Conservation (phyloP, 2,888 invertebrate species). For the Scelioninae gen. 1 region DNA sequence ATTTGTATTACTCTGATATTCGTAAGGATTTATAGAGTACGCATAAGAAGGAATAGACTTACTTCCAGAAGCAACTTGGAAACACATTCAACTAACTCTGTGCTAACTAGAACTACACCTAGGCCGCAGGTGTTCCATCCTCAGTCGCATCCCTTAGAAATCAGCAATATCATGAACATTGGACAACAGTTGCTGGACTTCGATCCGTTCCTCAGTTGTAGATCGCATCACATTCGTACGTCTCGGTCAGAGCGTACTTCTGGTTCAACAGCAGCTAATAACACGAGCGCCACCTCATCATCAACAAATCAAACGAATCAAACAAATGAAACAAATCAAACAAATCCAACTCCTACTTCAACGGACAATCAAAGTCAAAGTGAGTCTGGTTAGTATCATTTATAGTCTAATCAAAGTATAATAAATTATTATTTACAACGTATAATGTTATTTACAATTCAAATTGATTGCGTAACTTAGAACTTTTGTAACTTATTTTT, state of each 20-base stretch:
- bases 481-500: too few species aligned
- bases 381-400: slow-evolving; percentile 75
- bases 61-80: slow-evolving; percentile 86
- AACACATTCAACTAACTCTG: slow-evolving; percentile 89
- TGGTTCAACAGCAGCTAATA: slow-evolving; percentile 68
- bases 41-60: neutral
- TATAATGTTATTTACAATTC: too few species aligned
- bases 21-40: neutral
- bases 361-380: slow-evolving; percentile 74
- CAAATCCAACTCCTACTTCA: slow-evolving; percentile 85
- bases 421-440: too few species aligned
- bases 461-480: too few species aligned
- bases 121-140: slow-evolving; percentile 88
- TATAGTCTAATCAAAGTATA: too few species aligned
- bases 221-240: slow-evolving; percentile 88
- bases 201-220: slow-evolving; percentile 89
- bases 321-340: too few species aligned
- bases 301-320: too few species aligned
- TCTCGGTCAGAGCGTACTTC: slow-evolving; percentile 41
- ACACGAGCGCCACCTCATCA: slow-evolving; percentile 73
- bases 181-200: slow-evolving; percentile 84
- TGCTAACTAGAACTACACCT: slow-evolving; percentile 89
- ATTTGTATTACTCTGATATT: too few species aligned
- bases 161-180: slow-evolving; percentile 74
- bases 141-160: slow-evolving; percentile 86